These are phyloP conservation scores for Pseudocheirus occidentalis DNA, from an alignment of 2,797 vertebrate genomes.

Conservation along the genomic window DNA sequence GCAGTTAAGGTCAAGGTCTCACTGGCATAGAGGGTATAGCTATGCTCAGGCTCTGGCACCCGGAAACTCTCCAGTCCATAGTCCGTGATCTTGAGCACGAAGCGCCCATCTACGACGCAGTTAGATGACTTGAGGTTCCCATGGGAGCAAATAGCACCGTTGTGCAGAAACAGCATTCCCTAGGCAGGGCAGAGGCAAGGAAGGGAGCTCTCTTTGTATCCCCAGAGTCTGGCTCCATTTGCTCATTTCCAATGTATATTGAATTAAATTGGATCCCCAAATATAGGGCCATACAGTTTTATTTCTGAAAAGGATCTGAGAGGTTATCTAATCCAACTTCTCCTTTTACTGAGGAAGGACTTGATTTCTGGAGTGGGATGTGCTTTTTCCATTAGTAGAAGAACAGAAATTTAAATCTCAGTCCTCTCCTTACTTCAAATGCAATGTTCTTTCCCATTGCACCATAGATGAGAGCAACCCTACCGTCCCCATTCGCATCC, in stretches of 20 bases:
- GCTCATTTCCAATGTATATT: background rate
- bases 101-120: slow-evolving; percentile 96
- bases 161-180: slow-evolving; percentile 96
- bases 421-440: background rate
- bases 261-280: background rate
- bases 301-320: background rate
- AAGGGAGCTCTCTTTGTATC: background rate
- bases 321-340: background rate
- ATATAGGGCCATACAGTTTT: background rate
- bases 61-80: slow-evolving; percentile 93
- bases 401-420: background rate
- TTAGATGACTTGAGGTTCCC: slow-evolving; percentile 97
- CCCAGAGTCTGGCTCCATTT: background rate
- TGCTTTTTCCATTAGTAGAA: background rate
- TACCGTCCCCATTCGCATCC: background rate
- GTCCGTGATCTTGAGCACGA: slow-evolving; percentile 97
- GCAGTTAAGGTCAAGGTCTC: slow-evolving; percentile 74
- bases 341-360: background rate
- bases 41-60: slow-evolving; percentile 81
- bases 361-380: background rate
- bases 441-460: background rate
- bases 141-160: slow-evolving; percentile 90
- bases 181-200: slow-evolving; percentile 67
- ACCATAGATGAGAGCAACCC: background rate
- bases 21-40: slow-evolving; percentile 92